phyloP scores from a whole-genome alignment of 92 coral and sea anemone species.

The Palythoa caribaeorum region DNA sequence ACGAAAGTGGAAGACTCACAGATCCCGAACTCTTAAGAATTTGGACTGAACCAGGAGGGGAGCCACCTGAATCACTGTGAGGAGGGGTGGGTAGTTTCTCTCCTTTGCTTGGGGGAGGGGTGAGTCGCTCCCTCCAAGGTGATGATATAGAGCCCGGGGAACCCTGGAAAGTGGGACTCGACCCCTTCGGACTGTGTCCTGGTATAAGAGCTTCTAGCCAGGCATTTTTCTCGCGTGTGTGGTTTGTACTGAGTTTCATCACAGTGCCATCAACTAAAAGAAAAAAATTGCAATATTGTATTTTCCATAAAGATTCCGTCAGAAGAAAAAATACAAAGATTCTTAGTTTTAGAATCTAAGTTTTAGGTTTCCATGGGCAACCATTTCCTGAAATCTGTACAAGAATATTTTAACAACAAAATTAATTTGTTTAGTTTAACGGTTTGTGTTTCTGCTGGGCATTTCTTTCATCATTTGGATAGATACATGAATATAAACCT shows the following conservation, averaged over 20 bases:
- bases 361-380: too few relatives aligned
- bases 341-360: too few relatives aligned
- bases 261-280: slow-evolving; percentile 77
- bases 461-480: too few relatives aligned
- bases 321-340: too few relatives aligned
- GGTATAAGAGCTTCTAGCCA: slow-evolving; percentile 92
- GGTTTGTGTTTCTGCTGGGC: too few relatives aligned
- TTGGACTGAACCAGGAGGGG: slow-evolving; percentile 76
- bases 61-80: slow-evolving; percentile 67
- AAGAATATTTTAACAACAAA: too few relatives aligned
- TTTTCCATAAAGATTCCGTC: too few relatives aligned
- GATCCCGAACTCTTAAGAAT: slow-evolving; percentile 46
- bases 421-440: too few relatives aligned
- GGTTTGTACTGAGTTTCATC: slow-evolving; percentile 93
- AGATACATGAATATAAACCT: too few relatives aligned
- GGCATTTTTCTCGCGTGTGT: slow-evolving; percentile 87
- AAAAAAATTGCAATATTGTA: background rate
- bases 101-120: slow-evolving; percentile 66
- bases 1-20: slow-evolving; percentile 42
- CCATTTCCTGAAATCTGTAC: too few relatives aligned
- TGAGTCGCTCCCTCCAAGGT: slow-evolving; percentile 80
- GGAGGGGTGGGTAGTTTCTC: slow-evolving; percentile 81
- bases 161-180: slow-evolving; percentile 59
- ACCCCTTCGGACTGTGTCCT: slow-evolving; percentile 74
- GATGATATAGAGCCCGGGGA: slow-evolving; percentile 70